Percentiles rank a stretch among this genome's conserved stretches.
These are phyloP conservation scores for Pluvialis apricaria DNA, from an alignment of 2,113 vertebrate species.

Conservation along the genomic window DNA sequence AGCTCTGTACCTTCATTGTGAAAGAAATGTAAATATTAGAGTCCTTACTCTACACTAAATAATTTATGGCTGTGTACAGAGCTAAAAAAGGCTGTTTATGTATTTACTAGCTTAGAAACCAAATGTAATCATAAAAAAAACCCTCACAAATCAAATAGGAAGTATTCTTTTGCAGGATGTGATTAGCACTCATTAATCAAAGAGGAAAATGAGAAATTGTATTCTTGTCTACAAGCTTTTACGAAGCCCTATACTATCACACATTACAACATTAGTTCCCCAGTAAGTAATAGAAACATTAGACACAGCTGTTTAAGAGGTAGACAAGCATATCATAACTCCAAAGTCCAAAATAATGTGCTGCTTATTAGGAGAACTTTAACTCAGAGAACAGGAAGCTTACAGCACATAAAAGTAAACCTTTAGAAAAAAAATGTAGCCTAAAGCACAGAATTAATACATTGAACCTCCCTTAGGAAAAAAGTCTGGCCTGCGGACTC, in stretches of 20 bases:
- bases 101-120: neutral
- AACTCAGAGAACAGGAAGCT: neutral
- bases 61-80: neutral
- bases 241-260: neutral
- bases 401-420: neutral
- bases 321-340: neutral
- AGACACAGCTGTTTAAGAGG: neutral
- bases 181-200: slow-evolving; percentile 27
- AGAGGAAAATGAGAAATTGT: neutral
- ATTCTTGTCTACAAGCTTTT: neutral
- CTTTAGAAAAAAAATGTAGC: neutral
- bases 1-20: neutral
- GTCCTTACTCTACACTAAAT: neutral
- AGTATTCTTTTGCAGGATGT: neutral
- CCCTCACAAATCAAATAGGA: neutral
- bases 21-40: neutral
- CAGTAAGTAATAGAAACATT: neutral
- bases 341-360: neutral
- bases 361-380: neutral
- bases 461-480: neutral
- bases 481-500: neutral
- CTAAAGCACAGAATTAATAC: neutral
- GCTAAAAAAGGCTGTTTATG: neutral
- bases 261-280: neutral
- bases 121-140: neutral